Percentiles rank a stretch among this genome's conserved stretches.
These are phyloP conservation scores for Formicarius rufipectus DNA, from an alignment of 2,113 vertebrate species.

Conservation along the genomic window DNA sequence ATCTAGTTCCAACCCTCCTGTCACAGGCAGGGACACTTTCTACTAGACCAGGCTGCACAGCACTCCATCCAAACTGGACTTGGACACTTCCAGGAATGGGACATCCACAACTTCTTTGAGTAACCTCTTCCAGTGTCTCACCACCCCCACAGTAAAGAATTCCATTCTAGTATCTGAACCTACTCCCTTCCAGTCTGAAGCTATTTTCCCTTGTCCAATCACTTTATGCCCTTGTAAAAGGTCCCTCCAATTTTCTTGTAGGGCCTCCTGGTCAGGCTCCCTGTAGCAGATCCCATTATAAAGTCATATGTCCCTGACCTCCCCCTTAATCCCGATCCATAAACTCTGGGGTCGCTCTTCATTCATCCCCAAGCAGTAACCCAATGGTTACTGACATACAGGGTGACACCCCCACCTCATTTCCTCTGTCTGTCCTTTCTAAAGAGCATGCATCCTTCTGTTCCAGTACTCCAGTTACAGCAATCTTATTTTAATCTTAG, in stretches of 20 bases:
- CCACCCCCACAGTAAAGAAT: neutral
- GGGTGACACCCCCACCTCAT: neutral
- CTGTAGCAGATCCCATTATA: neutral
- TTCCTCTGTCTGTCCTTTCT: neutral
- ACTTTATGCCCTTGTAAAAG: neutral
- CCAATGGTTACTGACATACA: neutral
- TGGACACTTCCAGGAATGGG: neutral
- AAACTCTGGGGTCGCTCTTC: neutral
- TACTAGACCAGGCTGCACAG: neutral
- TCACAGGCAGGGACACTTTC: neutral
- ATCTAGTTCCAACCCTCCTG: neutral
- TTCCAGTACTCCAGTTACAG: neutral
- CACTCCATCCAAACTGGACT: neutral
- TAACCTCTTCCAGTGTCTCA: neutral
- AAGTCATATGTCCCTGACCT: neutral
- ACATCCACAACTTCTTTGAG: neutral
- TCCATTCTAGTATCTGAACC: neutral
- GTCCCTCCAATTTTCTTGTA: too few relatives aligned
- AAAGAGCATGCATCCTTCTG: neutral
- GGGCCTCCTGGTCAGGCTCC: fast-evolving
- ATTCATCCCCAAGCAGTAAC: neutral
- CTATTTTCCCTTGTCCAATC: neutral
- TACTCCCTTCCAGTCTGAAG: neutral
- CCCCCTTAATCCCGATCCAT: neutral
- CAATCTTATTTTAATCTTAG: neutral